phyloP scores from a whole-genome alignment of 2,113 vertebrate species.

The Acrocephalus kingi region DNA sequence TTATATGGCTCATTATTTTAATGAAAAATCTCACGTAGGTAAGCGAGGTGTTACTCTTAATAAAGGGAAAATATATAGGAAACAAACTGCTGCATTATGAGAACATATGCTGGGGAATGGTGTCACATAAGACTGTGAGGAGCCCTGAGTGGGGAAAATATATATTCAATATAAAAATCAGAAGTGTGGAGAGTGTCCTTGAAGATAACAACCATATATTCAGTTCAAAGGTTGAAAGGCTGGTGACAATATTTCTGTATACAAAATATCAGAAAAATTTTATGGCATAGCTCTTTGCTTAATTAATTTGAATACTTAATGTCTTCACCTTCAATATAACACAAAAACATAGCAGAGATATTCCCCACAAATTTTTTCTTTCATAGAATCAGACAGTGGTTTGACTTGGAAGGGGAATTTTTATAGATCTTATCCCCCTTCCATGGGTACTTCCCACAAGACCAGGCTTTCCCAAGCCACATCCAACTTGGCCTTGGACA shows the following conservation, averaged over 20 bases:
- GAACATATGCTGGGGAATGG: background rate
- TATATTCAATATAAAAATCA: background rate
- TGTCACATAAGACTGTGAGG: background rate
- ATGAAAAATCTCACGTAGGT: background rate
- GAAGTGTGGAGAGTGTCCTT: background rate
- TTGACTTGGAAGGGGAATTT: background rate
- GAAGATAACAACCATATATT: background rate
- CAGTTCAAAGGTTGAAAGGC: background rate
- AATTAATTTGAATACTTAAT: background rate
- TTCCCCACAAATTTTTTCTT: background rate
- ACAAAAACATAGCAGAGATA: background rate
- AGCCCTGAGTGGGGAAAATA: background rate
- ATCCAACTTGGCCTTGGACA: background rate
- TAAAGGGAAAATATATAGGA: background rate
- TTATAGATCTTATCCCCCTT: fast-evolving
- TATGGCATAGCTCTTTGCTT: background rate
- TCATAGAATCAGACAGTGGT: background rate
- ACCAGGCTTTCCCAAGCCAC: background rate
- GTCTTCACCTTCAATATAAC: background rate
- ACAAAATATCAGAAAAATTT: background rate
- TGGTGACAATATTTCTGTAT: background rate
- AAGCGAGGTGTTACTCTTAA: background rate
- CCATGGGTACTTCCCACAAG: background rate
- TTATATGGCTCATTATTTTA: slow-evolving; percentile 28
- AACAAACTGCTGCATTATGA: background rate